These are phyloP conservation scores for Xyliphius kryptos DNA, from an alignment of 2,113 vertebrate genomes.

Conservation along the genomic window DNA sequence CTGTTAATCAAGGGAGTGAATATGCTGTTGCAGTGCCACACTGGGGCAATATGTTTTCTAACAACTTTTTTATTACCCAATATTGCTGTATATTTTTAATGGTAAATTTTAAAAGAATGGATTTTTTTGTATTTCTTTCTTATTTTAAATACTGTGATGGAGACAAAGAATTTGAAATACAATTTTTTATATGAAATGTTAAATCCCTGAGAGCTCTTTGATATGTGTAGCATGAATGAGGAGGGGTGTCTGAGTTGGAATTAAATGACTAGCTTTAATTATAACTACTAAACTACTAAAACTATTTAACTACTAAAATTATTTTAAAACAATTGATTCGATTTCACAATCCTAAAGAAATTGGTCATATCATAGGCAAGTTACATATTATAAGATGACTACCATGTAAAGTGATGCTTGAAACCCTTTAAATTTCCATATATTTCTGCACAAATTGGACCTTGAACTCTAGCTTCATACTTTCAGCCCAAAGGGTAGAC, in stretches of 20 bases:
- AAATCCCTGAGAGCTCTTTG: constrained; percentile 48
- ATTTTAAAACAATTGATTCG: too few relatives aligned
- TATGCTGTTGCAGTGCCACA: constrained; percentile 41
- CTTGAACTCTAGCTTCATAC: too few relatives aligned
- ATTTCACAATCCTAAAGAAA: too few relatives aligned
- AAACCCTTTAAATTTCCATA: too few relatives aligned
- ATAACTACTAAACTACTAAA: too few relatives aligned
- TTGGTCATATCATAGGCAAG: too few relatives aligned
- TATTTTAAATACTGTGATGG: constrained; percentile 44
- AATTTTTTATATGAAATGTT: constrained; percentile 47
- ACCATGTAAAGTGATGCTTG: too few relatives aligned
- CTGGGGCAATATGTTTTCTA: constrained; percentile 42
- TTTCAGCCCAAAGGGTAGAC: too few relatives aligned
- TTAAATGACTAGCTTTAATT: background rate
- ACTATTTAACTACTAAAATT: too few relatives aligned
- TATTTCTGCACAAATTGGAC: too few relatives aligned
- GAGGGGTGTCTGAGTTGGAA: constrained; percentile 11
- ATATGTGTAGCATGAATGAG: constrained; percentile 43
- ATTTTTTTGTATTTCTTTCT: constrained; percentile 42
- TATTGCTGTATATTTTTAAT: constrained; percentile 50
- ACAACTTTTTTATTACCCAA: constrained; percentile 45
- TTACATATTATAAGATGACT: too few relatives aligned
- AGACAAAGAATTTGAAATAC: constrained; percentile 56
- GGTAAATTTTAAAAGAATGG: constrained; percentile 41
- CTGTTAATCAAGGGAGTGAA: constrained; percentile 41